phyloP scores from a whole-genome alignment of 2,113 vertebrate genomes.

The Scophthalmus maximus region DNA sequence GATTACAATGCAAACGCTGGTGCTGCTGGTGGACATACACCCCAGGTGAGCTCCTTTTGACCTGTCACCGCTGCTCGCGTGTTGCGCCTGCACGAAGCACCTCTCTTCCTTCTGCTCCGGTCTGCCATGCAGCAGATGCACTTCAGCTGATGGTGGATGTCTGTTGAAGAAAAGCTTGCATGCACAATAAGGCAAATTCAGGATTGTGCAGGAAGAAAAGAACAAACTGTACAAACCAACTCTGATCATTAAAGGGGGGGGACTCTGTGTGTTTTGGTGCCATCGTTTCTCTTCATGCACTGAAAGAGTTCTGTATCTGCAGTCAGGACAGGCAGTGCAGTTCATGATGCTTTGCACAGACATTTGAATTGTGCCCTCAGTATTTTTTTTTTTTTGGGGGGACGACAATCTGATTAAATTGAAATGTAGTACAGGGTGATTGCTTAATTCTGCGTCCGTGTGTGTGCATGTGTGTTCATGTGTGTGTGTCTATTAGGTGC shows the following conservation, averaged over 20 bases:
- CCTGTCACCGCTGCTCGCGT: too few relatives aligned
- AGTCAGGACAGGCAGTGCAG: background rate
- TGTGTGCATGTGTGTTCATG: background rate
- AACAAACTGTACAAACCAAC: constrained; percentile 30
- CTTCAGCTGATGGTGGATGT: too few relatives aligned
- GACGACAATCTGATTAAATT: constrained; percentile 21
- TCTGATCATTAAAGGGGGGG: background rate
- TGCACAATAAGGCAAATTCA: too few relatives aligned
- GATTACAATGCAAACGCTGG: constrained; percentile 98
- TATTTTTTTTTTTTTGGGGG: constrained; percentile 34
- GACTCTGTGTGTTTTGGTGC: background rate
- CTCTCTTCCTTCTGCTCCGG: too few relatives aligned
- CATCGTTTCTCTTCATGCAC: background rate
- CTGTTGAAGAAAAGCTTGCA: too few relatives aligned
- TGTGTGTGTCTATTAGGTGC: background rate
- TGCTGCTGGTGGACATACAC: constrained; percentile 97
- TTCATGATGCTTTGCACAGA: constrained; percentile 26
- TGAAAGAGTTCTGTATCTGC: background rate
- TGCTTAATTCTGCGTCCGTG: constrained; percentile 7
- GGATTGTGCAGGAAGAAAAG: too few relatives aligned
- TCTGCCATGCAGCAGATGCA: too few relatives aligned
- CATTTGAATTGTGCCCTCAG: constrained; percentile 26
- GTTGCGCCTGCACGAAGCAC: too few relatives aligned
- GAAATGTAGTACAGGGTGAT: constrained; percentile 43
- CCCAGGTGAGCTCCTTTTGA: constrained; percentile 94